These are phyloP conservation scores for Loriculus beryllinus DNA, from an alignment of 2,797 vertebrate genomes.

Conservation along the genomic window DNA sequence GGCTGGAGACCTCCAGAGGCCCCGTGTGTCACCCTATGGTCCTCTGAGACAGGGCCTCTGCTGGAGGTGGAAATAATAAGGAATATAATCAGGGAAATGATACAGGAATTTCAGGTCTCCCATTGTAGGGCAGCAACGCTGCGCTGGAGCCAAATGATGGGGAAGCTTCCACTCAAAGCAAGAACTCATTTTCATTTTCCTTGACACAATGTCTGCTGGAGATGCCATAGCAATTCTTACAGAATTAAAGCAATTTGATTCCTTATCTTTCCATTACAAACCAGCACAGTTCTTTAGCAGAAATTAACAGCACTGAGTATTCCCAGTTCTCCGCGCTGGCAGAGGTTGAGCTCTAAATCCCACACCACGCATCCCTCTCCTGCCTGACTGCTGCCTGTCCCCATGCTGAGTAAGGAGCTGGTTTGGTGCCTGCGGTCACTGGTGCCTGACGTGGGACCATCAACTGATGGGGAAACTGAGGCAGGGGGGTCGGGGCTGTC, in stretches of 20 bases:
- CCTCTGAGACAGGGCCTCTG: not conserved
- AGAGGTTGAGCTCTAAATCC: not conserved
- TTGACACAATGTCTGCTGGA: not conserved
- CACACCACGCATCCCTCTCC: accelerated
- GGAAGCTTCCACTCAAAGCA: not conserved
- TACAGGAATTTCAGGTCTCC: not conserved
- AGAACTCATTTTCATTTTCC: not conserved
- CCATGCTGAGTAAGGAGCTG: accelerated
- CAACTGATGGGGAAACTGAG: not conserved
- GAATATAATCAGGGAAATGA: not conserved
- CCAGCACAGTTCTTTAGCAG: not conserved
- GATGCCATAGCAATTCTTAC: not conserved
- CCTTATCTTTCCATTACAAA: not conserved
- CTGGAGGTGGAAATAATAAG: not conserved
- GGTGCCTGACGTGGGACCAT: accelerated
- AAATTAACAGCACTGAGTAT: not conserved
- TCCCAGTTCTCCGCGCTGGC: accelerated
- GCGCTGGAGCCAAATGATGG: not conserved
- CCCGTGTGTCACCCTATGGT: accelerated
- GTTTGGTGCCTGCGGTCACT: accelerated
- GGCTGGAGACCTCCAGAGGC: not conserved
- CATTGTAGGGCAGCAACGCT: not conserved
- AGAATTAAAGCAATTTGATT: not conserved
- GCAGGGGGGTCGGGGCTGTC: not conserved
- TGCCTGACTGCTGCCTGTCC: not conserved